These are phyloP conservation scores for Columbina picui DNA, from an alignment of 2,113 vertebrate species.

Conservation along the genomic window DNA sequence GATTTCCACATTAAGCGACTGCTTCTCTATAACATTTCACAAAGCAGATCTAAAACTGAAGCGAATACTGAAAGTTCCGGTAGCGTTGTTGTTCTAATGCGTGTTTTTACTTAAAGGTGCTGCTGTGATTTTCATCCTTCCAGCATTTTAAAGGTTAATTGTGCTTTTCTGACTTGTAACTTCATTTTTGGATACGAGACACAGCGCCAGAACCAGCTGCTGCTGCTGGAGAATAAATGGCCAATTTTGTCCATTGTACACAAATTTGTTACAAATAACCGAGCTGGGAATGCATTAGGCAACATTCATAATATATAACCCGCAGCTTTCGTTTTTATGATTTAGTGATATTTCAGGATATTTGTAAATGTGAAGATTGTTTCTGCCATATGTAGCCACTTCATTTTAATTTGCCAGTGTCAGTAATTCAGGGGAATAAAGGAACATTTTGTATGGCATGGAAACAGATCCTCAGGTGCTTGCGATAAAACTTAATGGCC, in stretches of 20 bases:
- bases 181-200: slow-evolving; percentile 72
- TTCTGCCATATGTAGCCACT: slow-evolving; percentile 88
- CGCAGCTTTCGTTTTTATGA: slow-evolving; percentile 83
- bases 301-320: slow-evolving; percentile 84
- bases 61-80: not conserved
- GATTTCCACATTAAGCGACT: not conserved
- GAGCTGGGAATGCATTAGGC: slow-evolving; percentile 80
- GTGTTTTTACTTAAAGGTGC: slow-evolving; percentile 6
- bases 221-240: slow-evolving; percentile 82
- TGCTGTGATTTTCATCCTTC: slow-evolving; percentile 49
- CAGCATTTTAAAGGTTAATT: slow-evolving; percentile 80
- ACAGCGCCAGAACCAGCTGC: slow-evolving; percentile 79
- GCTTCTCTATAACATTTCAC: not conserved
- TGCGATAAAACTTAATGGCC: slow-evolving; percentile 85
- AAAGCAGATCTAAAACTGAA: not conserved
- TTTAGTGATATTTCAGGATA: slow-evolving; percentile 87
- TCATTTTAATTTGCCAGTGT: slow-evolving; percentile 91
- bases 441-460: slow-evolving; percentile 78
- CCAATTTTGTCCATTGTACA: slow-evolving; percentile 82
- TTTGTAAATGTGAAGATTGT: slow-evolving; percentile 85
- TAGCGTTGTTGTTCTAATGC: not conserved
- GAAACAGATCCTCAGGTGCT: slow-evolving; percentile 85
- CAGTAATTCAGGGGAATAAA: slow-evolving; percentile 84
- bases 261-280: slow-evolving; percentile 85
- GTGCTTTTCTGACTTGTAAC: slow-evolving; percentile 61